Conservation (phyloP, 2,797 vertebrate species). For the Sylvia borin region DNA sequence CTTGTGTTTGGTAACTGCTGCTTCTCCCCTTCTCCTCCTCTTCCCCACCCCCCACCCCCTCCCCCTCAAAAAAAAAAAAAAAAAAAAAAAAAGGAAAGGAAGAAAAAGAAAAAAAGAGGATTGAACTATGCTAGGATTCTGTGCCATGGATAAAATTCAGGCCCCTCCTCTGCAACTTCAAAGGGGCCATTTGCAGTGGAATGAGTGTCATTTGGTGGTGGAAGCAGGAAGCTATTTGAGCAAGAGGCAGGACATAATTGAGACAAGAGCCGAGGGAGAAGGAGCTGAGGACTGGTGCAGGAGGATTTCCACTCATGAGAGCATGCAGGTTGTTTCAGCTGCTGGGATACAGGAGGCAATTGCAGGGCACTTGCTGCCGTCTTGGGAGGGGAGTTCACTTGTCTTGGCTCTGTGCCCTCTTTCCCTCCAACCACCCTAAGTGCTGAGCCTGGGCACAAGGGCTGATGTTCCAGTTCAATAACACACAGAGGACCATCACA, state of each 20-base stretch:
- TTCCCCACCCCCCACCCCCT: accelerated
- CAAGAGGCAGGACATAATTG: not conserved
- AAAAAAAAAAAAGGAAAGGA: not conserved
- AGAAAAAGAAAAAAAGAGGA: not conserved
- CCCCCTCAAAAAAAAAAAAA: not conserved
- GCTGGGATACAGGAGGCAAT: not conserved
- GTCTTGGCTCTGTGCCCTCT: not conserved
- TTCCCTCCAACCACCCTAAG: not conserved
- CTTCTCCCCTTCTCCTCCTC: accelerated
- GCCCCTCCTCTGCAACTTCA: not conserved
- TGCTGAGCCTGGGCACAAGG: not conserved
- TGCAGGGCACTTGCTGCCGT: not conserved
- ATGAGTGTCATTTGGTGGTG: constrained; percentile 48
- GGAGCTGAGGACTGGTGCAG: not conserved
- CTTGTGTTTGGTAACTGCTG: not conserved
- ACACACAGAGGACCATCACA: not conserved
- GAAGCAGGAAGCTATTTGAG: constrained; percentile 34
- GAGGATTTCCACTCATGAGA: not conserved
- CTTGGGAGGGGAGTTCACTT: accelerated
- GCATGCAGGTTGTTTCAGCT: not conserved
- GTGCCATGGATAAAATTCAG: not conserved
- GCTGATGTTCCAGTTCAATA: not conserved
- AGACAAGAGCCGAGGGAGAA: accelerated
- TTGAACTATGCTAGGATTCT: constrained; percentile 12
- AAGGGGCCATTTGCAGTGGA: constrained; percentile 20